phyloP scores from a whole-genome alignment of 2,888 invertebrate genomes.

The Sepioteuthis lessoniana region DNA sequence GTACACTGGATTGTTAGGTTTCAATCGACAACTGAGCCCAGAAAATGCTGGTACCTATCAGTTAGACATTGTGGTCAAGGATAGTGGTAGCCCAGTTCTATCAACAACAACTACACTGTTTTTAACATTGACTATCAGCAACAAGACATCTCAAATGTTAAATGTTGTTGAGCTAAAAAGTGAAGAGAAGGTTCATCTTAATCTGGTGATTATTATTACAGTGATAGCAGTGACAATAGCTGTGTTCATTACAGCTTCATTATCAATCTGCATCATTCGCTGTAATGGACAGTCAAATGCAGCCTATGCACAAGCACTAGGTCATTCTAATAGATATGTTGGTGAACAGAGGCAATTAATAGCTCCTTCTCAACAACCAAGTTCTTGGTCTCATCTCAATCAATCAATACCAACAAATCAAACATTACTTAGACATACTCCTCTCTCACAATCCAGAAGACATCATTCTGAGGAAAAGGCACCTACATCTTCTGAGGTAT shows the following conservation, averaged over 20 bases:
- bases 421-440: too few species aligned
- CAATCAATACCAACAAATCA: too few species aligned
- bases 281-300: not conserved
- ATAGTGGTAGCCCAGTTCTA: not conserved
- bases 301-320: not conserved
- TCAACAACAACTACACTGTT: conserved; percentile 33
- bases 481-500: too few species aligned
- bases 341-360: not conserved
- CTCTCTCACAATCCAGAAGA: too few species aligned
- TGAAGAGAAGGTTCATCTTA: conserved; percentile 33
- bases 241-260: conserved; percentile 2
- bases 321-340: not conserved
- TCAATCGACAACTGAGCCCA: not conserved
- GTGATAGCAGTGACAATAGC: conserved; percentile 11
- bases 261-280: not conserved
- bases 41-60: conserved; percentile 11
- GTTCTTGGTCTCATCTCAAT: too few species aligned
- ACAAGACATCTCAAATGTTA: not conserved
- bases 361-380: not conserved
- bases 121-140: not conserved
- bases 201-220: conserved; percentile 11
- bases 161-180: not conserved
- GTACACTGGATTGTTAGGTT: conserved; percentile 33
- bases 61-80: conserved; percentile 9
- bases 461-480: too few species aligned